These are phyloP conservation scores for Parnassius apollo DNA, from an alignment of 2,888 invertebrate species.

Conservation along the genomic window DNA sequence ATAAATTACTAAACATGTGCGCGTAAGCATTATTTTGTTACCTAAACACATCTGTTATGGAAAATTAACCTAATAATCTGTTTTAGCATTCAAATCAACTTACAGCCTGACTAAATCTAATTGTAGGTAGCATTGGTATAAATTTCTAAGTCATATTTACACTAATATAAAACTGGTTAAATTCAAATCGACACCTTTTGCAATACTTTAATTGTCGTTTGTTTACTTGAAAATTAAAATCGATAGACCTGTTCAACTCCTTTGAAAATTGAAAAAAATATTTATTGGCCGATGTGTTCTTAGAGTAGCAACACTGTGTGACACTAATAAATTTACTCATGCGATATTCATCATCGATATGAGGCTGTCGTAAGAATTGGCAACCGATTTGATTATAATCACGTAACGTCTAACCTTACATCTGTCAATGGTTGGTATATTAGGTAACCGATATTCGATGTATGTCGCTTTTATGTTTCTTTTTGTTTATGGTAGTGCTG, in stretches of 20 bases:
- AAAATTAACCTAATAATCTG: no score
- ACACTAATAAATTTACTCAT: slow-evolving; percentile 41
- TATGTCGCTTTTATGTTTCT: slow-evolving; percentile 39
- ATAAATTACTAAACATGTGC: slow-evolving; percentile 11
- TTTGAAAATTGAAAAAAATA: slow-evolving; percentile 17
- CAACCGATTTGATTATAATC: slow-evolving; percentile 44
- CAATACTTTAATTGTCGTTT: slow-evolving; percentile 1
- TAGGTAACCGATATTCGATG: slow-evolving; percentile 40
- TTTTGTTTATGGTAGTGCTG: slow-evolving; percentile 14
- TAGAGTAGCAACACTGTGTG: slow-evolving; percentile 36
- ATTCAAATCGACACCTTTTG: slow-evolving; percentile 11
- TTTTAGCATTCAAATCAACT: no score
- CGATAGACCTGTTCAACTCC: slow-evolving; percentile 12
- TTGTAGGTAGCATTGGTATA: no score
- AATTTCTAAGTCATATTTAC: neutral
- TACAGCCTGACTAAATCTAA: no score
- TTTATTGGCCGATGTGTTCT: slow-evolving; percentile 29
- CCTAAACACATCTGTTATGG: neutral
- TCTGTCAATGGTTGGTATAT: slow-evolving; percentile 38
- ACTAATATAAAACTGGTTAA: slow-evolving; percentile 1
- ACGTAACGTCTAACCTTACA: slow-evolving; percentile 57
- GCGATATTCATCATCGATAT: slow-evolving; percentile 40
- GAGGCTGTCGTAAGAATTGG: slow-evolving; percentile 44
- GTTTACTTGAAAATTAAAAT: neutral
- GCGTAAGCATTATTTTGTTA: neutral